Conservation (phyloP, 2,797 vertebrate species). For the Antrozous pallidus region DNA sequence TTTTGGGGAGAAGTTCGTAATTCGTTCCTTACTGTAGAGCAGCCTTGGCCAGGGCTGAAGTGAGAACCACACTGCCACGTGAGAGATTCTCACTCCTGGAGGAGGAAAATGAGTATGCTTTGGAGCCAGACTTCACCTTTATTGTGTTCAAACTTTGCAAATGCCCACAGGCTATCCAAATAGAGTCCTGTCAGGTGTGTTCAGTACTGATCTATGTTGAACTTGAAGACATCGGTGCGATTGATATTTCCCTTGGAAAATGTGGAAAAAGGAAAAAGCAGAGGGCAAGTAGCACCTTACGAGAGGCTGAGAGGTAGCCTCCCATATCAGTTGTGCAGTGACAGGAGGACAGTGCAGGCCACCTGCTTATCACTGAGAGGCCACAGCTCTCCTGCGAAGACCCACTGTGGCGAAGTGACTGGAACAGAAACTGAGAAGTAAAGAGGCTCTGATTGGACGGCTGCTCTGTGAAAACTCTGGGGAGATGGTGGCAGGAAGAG, state of each 20-base stretch:
- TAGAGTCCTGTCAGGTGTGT: fast-evolving
- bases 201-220: not conserved
- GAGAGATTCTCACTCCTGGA: fast-evolving
- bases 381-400: too few species aligned
- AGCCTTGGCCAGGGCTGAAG: not conserved
- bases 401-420: not conserved
- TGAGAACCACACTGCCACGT: fast-evolving
- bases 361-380: not conserved
- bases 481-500: fast-evolving
- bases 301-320: not conserved
- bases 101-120: not conserved
- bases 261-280: not conserved
- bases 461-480: not conserved
- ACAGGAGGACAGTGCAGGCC: fast-evolving
- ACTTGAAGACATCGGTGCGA: not conserved
- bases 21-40: not conserved
- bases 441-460: not conserved
- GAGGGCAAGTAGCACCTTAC: not conserved
- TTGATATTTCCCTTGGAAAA: not conserved
- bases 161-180: fast-evolving
- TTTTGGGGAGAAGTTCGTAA: not conserved
- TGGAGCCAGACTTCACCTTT: not conserved
- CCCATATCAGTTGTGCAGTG: fast-evolving
- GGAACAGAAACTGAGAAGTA: not conserved
- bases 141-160: not conserved